Conservation (phyloP, 2,797 vertebrate genomes). For the Mus caroli region DNA sequence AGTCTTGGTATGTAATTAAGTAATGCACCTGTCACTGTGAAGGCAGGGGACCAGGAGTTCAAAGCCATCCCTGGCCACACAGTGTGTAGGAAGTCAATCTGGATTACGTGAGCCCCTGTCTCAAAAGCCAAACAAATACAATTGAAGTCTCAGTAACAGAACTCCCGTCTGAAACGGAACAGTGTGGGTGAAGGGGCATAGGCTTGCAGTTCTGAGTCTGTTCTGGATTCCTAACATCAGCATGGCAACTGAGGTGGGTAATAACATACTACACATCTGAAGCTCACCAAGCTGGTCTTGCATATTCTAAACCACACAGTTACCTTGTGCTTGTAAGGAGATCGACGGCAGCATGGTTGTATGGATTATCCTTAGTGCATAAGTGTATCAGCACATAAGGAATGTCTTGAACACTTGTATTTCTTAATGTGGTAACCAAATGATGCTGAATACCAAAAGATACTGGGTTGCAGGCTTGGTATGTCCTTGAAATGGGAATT, state of each 20-base stretch:
- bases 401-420: neutral
- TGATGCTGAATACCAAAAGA: neutral
- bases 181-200: neutral
- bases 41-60: neutral
- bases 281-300: neutral
- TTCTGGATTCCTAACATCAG: neutral
- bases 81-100: neutral
- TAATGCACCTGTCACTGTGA: neutral
- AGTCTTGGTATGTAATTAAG: neutral
- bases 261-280: neutral
- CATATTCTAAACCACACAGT: neutral
- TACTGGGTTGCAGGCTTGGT: neutral
- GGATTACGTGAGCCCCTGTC: neutral
- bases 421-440: neutral
- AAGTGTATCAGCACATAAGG: neutral
- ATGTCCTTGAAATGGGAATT: neutral
- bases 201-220: neutral
- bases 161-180: neutral
- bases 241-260: neutral
- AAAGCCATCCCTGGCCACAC: neutral
- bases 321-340: neutral
- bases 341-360: neutral
- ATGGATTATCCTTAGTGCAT: neutral
- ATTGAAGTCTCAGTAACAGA: neutral
- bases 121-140: neutral